Conservation (phyloP, 2,113 vertebrate species). For the Acrocephalus kingi region DNA sequence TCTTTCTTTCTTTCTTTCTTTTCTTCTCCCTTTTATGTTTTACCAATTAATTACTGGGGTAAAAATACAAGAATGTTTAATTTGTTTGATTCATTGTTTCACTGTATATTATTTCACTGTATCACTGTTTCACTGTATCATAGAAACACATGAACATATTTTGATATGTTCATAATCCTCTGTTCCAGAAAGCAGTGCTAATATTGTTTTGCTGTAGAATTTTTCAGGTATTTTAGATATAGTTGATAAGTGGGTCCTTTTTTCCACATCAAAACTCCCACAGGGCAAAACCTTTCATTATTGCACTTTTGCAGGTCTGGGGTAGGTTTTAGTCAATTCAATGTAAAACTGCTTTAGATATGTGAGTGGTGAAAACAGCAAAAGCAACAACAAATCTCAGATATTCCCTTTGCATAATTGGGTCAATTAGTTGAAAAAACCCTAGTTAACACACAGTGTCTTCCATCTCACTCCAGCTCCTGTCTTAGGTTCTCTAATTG, state of each 20-base stretch:
- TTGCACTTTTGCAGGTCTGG: not conserved
- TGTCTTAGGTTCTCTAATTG: not conserved
- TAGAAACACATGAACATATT: not conserved
- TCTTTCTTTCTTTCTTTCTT: not conserved
- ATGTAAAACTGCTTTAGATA: not conserved
- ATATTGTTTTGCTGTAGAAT: not conserved
- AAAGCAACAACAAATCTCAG: not conserved
- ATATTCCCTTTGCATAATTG: not conserved
- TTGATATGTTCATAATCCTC: not conserved
- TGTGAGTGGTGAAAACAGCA: not conserved
- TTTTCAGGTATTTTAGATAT: not conserved
- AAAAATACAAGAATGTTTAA: not conserved
- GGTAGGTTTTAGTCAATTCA: not conserved
- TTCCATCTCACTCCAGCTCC: not conserved
- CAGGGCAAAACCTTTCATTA: not conserved
- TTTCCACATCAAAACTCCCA: not conserved
- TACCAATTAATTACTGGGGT: not conserved
- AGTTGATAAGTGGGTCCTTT: not conserved
- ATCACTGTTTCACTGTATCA: not conserved
- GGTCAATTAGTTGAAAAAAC: not conserved
- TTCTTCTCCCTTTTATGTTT: too few relatives aligned
- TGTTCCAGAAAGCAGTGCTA: not conserved
- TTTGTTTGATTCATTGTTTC: not conserved
- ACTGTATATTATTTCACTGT: not conserved
- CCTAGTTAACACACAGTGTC: not conserved